Conservation (phyloP, 2,888 invertebrate species). For the Drosophila ustulata region DNA sequence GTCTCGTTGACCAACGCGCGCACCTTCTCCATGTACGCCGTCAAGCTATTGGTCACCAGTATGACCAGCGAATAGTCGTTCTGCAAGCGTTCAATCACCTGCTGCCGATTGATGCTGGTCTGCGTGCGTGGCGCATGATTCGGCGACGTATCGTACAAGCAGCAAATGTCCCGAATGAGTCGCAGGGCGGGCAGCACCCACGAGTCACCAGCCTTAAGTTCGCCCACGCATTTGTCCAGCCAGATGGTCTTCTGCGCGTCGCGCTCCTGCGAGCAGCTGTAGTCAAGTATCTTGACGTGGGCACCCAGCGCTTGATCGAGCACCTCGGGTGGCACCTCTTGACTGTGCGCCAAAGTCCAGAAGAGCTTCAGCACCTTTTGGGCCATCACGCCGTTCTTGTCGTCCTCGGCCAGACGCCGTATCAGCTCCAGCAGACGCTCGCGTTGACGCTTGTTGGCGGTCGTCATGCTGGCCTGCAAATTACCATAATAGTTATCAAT, state of each 20-base stretch:
- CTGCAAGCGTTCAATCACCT: conserved; percentile 95
- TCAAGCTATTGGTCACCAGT: conserved; percentile 96
- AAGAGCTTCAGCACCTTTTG: conserved; percentile 97
- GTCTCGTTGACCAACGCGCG: conserved; percentile 86
- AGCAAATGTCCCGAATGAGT: conserved; percentile 97
- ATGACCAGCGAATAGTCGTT: conserved; percentile 96
- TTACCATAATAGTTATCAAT: not conserved
- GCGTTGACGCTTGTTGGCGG: conserved; percentile 97
- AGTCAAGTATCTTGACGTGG: conserved; percentile 98
- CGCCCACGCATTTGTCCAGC: conserved; percentile 98
- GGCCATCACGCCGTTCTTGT: conserved; percentile 99
- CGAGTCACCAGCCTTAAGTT: conserved; percentile 93
- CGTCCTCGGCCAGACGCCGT: conserved; percentile 97
- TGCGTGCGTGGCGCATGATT: conserved; percentile 84
- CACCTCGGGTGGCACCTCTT: conserved; percentile 98
- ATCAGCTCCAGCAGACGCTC: conserved; percentile 98
- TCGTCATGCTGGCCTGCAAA: conserved; percentile 94
- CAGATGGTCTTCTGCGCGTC: conserved; percentile 98
- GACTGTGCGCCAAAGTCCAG: conserved; percentile 98
- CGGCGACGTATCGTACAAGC: conserved; percentile 92
- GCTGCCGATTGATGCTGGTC: conserved; percentile 87
- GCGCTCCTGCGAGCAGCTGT: conserved; percentile 98
- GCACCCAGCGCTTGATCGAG: conserved; percentile 98
- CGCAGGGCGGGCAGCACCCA: conserved; percentile 98
- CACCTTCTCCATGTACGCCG: conserved; percentile 95